These are phyloP conservation scores for Sinocyclocheilus rhinocerous DNA, from an alignment of 2,113 vertebrate species.

Conservation along the genomic window DNA sequence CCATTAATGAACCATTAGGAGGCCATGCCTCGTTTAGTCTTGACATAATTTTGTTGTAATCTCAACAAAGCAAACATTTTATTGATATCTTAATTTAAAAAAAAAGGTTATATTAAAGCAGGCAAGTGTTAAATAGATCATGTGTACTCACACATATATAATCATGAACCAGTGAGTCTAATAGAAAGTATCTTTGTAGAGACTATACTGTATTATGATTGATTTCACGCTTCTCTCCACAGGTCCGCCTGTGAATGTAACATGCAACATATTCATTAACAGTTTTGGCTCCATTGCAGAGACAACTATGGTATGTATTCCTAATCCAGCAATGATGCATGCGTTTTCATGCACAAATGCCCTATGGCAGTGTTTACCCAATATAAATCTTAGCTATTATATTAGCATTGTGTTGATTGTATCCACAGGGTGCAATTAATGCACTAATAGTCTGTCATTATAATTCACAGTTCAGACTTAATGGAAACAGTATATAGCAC, in stretches of 20 bases:
- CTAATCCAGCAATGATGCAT: not conserved
- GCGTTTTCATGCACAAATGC: not conserved
- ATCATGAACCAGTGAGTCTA: no score
- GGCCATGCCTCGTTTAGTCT: not conserved
- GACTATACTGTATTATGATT: not conserved
- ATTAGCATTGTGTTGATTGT: not conserved
- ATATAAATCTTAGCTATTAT: constrained; percentile 1
- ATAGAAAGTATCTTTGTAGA: not conserved
- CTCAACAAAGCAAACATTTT: not conserved
- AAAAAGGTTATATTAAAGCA: not conserved
- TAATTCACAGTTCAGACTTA: not conserved
- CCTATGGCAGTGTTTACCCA: not conserved
- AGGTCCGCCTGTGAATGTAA: constrained; percentile 87
- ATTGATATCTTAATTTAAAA: no score
- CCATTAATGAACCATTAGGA: not conserved
- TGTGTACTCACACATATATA: no score
- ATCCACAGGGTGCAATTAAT: constrained; percentile 12
- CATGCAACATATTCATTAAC: constrained; percentile 90
- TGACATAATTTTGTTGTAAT: not conserved
- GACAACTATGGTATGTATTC: constrained; percentile 84
- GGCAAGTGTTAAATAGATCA: not conserved
- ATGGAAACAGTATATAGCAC: not conserved
- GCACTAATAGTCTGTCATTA: not conserved
- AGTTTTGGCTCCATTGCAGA: constrained; percentile 89
- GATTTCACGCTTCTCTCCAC: constrained; percentile 53